These are phyloP conservation scores for Caenorhabditis virilis DNA, from an alignment of 2,888 invertebrate genomes.

Conservation along the genomic window DNA sequence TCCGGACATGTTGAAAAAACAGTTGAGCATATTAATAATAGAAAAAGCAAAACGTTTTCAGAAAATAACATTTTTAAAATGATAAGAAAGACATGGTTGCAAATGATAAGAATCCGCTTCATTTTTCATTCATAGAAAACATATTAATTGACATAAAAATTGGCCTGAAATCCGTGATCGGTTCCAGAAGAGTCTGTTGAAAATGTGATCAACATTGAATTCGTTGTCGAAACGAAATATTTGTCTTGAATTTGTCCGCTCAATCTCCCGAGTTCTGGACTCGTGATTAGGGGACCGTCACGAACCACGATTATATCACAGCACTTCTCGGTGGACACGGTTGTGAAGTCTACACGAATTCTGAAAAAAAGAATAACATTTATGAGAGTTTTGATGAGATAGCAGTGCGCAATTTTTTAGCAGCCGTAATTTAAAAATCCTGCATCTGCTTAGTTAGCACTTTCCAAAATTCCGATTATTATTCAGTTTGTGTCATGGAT, in stretches of 20 bases:
- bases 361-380: conserved; percentile 5
- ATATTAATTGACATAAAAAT: not conserved
- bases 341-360: conserved; percentile 16
- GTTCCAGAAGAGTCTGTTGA: conserved; percentile 27
- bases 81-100: not conserved
- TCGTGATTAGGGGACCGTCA: conserved; percentile 21
- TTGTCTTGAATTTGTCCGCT: conserved; percentile 20
- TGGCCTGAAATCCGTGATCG: conserved; percentile 1
- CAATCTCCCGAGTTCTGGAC: conserved; percentile 21
- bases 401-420: too few species aligned
- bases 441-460: not conserved
- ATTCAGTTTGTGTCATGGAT: too few species aligned
- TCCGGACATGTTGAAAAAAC: conserved; percentile 4
- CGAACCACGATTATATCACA: conserved; percentile 30
- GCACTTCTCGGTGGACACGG: conserved; percentile 28
- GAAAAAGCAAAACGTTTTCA: not conserved
- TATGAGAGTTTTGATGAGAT: too few species aligned
- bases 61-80: not conserved
- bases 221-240: conserved; percentile 13
- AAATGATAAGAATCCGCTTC: not conserved
- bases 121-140: too few species aligned
- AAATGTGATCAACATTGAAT: conserved; percentile 30
- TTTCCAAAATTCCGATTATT: not conserved
- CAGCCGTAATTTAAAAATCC: not conserved
- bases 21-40: not conserved